Conservation (phyloP, 2,113 vertebrate genomes). For the Heptranchias perlo region DNA sequence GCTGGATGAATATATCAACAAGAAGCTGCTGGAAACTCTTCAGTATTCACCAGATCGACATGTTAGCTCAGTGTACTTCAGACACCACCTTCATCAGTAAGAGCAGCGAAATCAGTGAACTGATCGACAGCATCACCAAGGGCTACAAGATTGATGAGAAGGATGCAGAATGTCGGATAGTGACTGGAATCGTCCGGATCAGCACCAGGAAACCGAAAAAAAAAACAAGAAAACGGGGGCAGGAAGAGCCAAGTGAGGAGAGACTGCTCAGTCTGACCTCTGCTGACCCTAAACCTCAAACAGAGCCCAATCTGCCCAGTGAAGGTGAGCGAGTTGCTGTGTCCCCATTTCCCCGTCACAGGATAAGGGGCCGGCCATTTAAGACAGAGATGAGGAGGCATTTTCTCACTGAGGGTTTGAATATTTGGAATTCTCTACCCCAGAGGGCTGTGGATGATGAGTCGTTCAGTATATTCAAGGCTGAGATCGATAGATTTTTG, state of each 20-base stretch:
- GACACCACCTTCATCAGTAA: slow-evolving; percentile 93
- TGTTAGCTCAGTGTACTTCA: slow-evolving; percentile 93
- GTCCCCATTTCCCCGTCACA: too few relatives aligned
- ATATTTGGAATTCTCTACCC: too few relatives aligned
- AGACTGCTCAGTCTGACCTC: not conserved
- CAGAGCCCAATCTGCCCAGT: not conserved
- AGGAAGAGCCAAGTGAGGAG: not conserved
- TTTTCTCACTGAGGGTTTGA: too few relatives aligned
- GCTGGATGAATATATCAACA: slow-evolving; percentile 89
- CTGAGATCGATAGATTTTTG: too few relatives aligned
- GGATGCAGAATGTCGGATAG: slow-evolving; percentile 90
- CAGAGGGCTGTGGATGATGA: too few relatives aligned
- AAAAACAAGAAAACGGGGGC: slow-evolving; percentile 3
- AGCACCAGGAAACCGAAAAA: slow-evolving; percentile 81
- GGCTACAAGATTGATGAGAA: slow-evolving; percentile 94
- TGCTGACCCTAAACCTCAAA: not conserved
- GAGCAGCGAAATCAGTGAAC: slow-evolving; percentile 95
- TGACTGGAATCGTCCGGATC: slow-evolving; percentile 92
- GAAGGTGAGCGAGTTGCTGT: not conserved
- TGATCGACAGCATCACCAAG: slow-evolving; percentile 94
- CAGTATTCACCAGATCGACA: slow-evolving; percentile 93
- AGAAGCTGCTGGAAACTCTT: slow-evolving; percentile 94
- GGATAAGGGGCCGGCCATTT: too few relatives aligned
- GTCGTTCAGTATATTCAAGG: too few relatives aligned
- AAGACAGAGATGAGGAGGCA: too few relatives aligned